phyloP scores from a whole-genome alignment of 2,888 invertebrate genomes.

The Temnothorax rugatulus region DNA sequence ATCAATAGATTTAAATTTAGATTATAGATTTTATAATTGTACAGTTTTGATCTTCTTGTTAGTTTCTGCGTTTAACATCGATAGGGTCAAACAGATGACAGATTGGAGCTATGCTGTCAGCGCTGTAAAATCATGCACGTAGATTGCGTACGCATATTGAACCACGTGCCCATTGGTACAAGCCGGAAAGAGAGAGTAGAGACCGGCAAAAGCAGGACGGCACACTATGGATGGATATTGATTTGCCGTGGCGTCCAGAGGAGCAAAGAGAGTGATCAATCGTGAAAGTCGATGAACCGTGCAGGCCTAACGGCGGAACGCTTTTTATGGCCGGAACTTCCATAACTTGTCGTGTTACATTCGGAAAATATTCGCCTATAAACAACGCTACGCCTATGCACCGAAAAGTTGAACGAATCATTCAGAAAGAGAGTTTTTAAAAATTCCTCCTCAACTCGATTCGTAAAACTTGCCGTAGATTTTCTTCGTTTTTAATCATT shows the following conservation, averaged over 20 bases:
- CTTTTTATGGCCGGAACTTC: constrained; percentile 46
- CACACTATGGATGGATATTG: constrained; percentile 66
- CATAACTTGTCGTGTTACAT: constrained; percentile 34
- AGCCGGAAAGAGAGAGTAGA: constrained; percentile 38
- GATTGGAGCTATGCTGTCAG: not conserved
- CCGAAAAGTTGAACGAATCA: constrained; percentile 25
- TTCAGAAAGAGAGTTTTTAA: constrained; percentile 22
- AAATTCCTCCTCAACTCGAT: not conserved
- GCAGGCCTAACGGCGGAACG: constrained; percentile 40
- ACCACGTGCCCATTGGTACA: constrained; percentile 2
- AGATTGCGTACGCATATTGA: not conserved
- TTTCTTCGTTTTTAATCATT: not conserved
- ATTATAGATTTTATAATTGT: not conserved
- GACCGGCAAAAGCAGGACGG: constrained; percentile 43
- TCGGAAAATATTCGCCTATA: not conserved
- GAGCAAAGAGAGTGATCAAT: constrained; percentile 70
- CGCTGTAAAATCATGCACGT: constrained; percentile 17
- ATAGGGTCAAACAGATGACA: not conserved
- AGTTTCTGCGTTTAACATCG: not conserved
- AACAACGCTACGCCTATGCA: constrained; percentile 8
- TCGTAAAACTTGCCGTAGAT: not conserved
- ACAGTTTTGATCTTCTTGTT: not conserved
- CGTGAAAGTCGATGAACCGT: constrained; percentile 70
- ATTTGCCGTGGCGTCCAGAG: constrained; percentile 59
- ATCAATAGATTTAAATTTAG: not conserved